These are phyloP conservation scores for Paraplagusia blochii DNA, from an alignment of 2,113 vertebrate genomes.

Conservation along the genomic window DNA sequence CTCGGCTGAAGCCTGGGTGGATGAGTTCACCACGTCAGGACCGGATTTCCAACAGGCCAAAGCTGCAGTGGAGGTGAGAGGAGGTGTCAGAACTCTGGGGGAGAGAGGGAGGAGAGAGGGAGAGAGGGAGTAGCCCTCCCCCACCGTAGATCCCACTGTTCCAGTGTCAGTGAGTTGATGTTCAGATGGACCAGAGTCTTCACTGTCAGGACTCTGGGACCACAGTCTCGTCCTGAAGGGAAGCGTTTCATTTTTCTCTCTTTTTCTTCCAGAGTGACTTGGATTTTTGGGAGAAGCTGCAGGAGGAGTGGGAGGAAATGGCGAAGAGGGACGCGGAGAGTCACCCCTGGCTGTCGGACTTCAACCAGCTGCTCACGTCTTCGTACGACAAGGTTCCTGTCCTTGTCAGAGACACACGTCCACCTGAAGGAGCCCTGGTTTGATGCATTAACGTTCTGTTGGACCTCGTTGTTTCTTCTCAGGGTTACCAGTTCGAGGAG, in stretches of 20 bases:
- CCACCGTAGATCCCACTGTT: too few species aligned
- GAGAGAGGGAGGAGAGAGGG: too few species aligned
- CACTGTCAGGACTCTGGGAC: too few species aligned
- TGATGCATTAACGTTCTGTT: neutral
- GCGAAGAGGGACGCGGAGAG: slow-evolving; percentile 93
- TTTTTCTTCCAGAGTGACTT: slow-evolving; percentile 86
- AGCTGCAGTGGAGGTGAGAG: slow-evolving; percentile 92
- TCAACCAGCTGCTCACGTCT: slow-evolving; percentile 84
- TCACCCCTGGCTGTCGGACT: slow-evolving; percentile 96
- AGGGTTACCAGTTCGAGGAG: slow-evolving; percentile 98
- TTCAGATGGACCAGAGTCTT: too few species aligned
- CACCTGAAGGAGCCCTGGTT: slow-evolving; percentile 1
- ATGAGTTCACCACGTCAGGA: slow-evolving; percentile 85
- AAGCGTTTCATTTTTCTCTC: slow-evolving; percentile 22
- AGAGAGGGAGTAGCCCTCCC: too few species aligned
- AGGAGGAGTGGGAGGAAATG: slow-evolving; percentile 99
- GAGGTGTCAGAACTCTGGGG: slow-evolving; percentile 4
- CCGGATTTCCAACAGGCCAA: slow-evolving; percentile 94
- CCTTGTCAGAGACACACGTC: neutral
- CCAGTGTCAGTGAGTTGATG: too few species aligned
- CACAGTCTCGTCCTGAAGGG: too few species aligned
- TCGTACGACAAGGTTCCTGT: slow-evolving; percentile 91
- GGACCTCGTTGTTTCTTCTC: neutral
- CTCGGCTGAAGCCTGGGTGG: slow-evolving; percentile 95
- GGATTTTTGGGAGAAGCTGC: slow-evolving; percentile 99